Conservation (phyloP, 2,797 vertebrate genomes). For the Argya squamiceps region DNA sequence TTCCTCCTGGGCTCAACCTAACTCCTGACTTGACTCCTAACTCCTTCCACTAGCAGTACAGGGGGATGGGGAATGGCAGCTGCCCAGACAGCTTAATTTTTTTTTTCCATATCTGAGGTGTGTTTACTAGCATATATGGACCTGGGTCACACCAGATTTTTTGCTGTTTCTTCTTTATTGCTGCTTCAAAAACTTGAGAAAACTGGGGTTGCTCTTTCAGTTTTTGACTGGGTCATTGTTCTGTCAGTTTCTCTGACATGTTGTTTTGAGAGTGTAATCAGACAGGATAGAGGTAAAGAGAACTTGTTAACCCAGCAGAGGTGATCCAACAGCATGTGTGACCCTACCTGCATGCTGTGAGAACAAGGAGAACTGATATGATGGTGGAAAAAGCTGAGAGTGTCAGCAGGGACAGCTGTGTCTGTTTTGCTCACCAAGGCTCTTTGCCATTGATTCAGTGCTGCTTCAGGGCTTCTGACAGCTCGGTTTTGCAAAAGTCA, state of each 20-base stretch:
- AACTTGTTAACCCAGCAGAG: not conserved
- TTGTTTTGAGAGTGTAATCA: not conserved
- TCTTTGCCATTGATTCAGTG: not conserved
- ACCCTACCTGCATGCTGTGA: not conserved
- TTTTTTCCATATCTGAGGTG: not conserved
- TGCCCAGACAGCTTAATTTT: fast-evolving
- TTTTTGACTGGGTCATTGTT: not conserved
- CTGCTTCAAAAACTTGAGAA: not conserved
- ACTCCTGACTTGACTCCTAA: not conserved
- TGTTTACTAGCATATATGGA: not conserved
- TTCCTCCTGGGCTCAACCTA: not conserved
- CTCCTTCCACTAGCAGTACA: fast-evolving
- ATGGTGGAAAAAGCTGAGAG: not conserved
- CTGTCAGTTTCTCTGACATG: not conserved
- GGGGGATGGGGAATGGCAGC: fast-evolving
- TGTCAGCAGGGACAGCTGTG: not conserved
- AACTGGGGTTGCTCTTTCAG: not conserved
- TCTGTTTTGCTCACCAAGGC: not conserved
- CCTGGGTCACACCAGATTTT: not conserved
- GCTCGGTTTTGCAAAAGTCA: not conserved
- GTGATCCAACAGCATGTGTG: not conserved
- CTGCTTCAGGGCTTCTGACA: not conserved
- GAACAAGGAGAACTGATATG: not conserved
- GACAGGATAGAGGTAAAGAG: not conserved
- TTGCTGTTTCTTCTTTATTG: not conserved